phyloP scores from a whole-genome alignment of 2,113 vertebrate species.

The Saimiri boliviensis region DNA sequence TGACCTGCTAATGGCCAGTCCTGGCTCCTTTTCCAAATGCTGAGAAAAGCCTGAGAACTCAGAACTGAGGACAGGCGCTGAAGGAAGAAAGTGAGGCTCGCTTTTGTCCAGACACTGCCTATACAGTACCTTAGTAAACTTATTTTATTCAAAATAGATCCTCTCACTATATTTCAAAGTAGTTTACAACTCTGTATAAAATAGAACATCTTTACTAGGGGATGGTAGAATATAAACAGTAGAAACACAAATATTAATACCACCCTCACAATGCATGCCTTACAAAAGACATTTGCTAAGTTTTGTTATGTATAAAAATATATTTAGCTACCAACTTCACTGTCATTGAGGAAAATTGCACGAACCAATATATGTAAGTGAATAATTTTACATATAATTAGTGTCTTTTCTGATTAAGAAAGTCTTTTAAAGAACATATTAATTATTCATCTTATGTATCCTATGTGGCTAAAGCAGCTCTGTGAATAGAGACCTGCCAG shows the following conservation, averaged over 20 bases:
- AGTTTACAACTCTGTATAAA: conserved; percentile 64
- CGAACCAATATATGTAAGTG: conserved; percentile 4
- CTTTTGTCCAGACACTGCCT: conserved; percentile 74
- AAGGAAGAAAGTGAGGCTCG: conserved; percentile 76
- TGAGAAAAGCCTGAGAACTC: conserved; percentile 66
- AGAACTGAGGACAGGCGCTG: conserved; percentile 49
- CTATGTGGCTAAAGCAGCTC: conserved; percentile 52
- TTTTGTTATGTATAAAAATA: conserved; percentile 41
- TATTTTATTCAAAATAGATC: conserved; percentile 78
- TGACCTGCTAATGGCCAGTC: conserved; percentile 74
- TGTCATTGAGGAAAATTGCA: conserved; percentile 66
- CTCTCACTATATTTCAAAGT: conserved; percentile 69
- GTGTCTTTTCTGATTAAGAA: conserved; percentile 74
- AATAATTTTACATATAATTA: conserved; percentile 77
- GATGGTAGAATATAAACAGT: conserved; percentile 40
- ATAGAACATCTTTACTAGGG: conserved; percentile 50
- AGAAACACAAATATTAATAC: not conserved
- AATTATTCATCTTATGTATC: conserved; percentile 38
- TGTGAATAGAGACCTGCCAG: conserved; percentile 65
- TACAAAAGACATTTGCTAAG: conserved; percentile 31
- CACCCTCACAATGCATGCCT: not conserved
- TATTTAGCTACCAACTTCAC: conserved; percentile 56
- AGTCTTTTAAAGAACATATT: conserved; percentile 72
- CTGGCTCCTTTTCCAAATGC: conserved; percentile 77
- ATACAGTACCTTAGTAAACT: not conserved